Evolutionary conservation across 2,888 invertebrate genomes (phyloP).

Genomic region (Harpalus rufipes): DNA sequence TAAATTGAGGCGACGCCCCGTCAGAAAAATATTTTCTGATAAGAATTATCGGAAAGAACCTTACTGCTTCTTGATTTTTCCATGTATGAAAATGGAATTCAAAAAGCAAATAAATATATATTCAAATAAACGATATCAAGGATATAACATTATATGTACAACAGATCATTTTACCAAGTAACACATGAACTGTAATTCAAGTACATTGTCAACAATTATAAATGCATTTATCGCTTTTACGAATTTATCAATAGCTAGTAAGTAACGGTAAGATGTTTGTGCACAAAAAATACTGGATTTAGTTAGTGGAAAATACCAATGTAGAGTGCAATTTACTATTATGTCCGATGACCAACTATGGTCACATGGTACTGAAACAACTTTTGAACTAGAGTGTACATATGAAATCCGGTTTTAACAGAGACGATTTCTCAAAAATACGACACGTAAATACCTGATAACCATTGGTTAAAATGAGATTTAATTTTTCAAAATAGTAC

Average conservation of each 20-base stretch:
- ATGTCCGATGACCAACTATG: constrained; percentile 53
- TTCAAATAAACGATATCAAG: constrained; percentile 21
- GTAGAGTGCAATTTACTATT: constrained; percentile 53
- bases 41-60: constrained; percentile 14
- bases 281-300: constrained; percentile 43
- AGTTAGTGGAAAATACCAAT: constrained; percentile 55
- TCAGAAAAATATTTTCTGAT: constrained; percentile 8
- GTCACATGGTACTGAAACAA: constrained; percentile 55
- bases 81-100: background rate
- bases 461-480: constrained; percentile 22
- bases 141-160: constrained; percentile 44
- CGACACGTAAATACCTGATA: constrained; percentile 53
- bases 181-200: constrained; percentile 39
- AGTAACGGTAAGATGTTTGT: constrained; percentile 48
- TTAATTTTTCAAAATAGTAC: constrained; percentile 27
- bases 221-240: constrained; percentile 50
- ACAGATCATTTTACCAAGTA: constrained; percentile 32
- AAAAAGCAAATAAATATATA: background rate
- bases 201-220: constrained; percentile 52
- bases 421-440: constrained; percentile 63
- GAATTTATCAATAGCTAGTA: constrained; percentile 53
- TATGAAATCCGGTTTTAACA: constrained; percentile 64
- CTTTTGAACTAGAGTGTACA: constrained; percentile 62
- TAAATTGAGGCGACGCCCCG: constrained; percentile 20
- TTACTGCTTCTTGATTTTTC: constrained; percentile 11